These are phyloP conservation scores for Amia ocellicauda DNA, from an alignment of 2,113 vertebrate genomes.

Conservation along the genomic window DNA sequence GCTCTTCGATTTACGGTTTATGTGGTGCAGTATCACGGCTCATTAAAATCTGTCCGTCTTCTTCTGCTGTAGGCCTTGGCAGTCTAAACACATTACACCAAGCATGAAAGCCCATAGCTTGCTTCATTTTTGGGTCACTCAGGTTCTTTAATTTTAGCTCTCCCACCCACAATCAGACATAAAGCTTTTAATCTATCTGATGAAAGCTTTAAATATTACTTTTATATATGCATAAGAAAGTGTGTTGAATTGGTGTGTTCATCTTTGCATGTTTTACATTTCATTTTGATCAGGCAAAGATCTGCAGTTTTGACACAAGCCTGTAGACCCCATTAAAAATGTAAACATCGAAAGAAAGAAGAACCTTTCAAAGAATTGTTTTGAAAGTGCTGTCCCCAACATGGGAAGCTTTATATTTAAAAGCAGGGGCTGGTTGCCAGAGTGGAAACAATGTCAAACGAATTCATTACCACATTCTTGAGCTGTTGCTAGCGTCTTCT, in stretches of 20 bases:
- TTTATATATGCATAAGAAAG: no score
- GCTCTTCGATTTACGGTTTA: neutral
- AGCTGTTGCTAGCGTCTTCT: slow-evolving; percentile 21
- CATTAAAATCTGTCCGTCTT: slow-evolving; percentile 12
- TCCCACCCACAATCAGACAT: neutral
- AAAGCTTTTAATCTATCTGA: neutral
- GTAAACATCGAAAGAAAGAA: neutral
- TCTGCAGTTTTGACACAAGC: neutral
- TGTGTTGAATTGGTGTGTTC: no score
- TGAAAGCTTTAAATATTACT: no score
- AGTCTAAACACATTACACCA: slow-evolving; percentile 2
- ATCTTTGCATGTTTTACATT: no score
- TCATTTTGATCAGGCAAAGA: neutral
- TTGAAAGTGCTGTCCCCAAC: no score
- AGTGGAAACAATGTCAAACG: slow-evolving; percentile 43
- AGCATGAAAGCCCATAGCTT: neutral
- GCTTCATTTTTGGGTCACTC: neutral
- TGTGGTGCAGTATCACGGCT: slow-evolving; percentile 6
- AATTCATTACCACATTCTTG: slow-evolving; percentile 31
- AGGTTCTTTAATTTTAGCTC: neutral
- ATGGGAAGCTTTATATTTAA: no score
- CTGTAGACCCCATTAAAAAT: neutral
- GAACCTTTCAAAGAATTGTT: no score
- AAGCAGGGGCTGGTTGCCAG: neutral
- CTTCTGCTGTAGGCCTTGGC: neutral